Conservation (phyloP, 2,888 invertebrate genomes). For the Gerris lacustris region DNA sequence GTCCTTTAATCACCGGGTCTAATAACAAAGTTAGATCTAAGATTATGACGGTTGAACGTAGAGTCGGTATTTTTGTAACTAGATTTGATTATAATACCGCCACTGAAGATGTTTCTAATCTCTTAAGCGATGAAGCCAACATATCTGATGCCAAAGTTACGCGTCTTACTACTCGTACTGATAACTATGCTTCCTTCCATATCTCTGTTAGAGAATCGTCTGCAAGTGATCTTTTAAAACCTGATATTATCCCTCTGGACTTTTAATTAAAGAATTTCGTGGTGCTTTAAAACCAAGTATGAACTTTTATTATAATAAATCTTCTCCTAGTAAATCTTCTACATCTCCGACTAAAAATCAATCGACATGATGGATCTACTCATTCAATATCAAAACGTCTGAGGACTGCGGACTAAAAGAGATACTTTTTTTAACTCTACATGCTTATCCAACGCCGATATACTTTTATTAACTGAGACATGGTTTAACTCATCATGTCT, state of each 20-base stretch:
- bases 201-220: background rate
- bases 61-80: background rate
- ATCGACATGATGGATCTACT: background rate
- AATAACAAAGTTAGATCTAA: background rate
- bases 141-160: background rate
- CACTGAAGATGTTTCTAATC: background rate
- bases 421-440: background rate
- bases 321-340: background rate
- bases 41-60: background rate
- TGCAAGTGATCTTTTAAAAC: background rate
- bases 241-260: background rate
- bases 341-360: background rate
- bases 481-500: background rate
- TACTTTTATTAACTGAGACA: background rate
- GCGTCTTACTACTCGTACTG: background rate
- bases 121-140: background rate
- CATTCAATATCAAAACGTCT: background rate
- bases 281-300: background rate
- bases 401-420: background rate
- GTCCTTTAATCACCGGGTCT: background rate
- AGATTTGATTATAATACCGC: background rate
- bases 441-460: background rate
- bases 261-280: background rate
- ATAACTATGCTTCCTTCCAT: background rate
- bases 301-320: background rate